Conservation (phyloP, 2,888 invertebrate genomes). For the Thera britannica region DNA sequence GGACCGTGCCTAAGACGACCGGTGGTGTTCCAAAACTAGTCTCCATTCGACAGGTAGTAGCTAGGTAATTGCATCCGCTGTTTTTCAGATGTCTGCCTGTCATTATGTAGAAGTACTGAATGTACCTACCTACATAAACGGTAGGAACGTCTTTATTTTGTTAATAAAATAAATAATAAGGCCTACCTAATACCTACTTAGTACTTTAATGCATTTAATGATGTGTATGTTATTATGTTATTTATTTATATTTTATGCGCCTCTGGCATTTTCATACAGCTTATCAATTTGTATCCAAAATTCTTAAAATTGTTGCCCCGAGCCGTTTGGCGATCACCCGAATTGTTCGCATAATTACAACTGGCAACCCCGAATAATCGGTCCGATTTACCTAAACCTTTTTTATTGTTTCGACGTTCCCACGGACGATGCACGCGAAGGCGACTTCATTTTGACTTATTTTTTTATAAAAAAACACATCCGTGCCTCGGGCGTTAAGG, state of each 20-base stretch:
- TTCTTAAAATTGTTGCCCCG: conserved; percentile 42
- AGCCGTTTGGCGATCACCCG: conserved; percentile 51
- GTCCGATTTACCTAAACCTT: conserved; percentile 56
- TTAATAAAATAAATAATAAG: too few relatives aligned
- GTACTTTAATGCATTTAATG: neutral
- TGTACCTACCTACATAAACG: neutral
- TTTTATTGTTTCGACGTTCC: conserved; percentile 73
- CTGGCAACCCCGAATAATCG: conserved; percentile 65
- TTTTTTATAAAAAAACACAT: conserved; percentile 61
- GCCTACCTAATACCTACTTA: neutral
- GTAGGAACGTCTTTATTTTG: too few relatives aligned
- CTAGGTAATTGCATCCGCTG: conserved; percentile 70
- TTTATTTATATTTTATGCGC: neutral
- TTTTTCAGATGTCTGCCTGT: conserved; percentile 42
- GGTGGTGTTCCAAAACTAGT: conserved; percentile 42
- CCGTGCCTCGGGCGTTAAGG: conserved; percentile 75
- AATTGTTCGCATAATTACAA: conserved; percentile 65
- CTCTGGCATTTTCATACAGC: conserved; percentile 21
- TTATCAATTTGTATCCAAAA: conserved; percentile 36
- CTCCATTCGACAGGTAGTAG: conserved; percentile 52
- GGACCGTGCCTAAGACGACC: conserved; percentile 48
- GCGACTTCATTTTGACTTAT: conserved; percentile 58
- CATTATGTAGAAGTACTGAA: neutral
- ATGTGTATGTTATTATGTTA: conserved; percentile 20
- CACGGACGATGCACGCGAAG: conserved; percentile 75